phyloP scores from a whole-genome alignment of 2,888 invertebrate genomes.

The Incurvaria masculella region DNA sequence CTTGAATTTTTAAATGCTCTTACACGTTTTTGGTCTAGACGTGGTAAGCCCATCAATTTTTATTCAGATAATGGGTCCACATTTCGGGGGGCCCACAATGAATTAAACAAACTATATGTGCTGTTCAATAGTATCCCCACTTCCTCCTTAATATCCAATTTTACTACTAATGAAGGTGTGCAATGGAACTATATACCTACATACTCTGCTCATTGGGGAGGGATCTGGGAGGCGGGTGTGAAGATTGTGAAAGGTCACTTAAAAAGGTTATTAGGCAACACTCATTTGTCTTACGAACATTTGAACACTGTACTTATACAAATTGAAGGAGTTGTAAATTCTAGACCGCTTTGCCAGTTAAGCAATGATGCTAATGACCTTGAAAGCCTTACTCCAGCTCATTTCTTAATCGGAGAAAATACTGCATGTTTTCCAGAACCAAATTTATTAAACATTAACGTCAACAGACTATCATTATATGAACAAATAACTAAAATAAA shows the following conservation, averaged over 20 bases:
- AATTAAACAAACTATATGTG: not conserved
- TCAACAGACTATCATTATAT: not conserved
- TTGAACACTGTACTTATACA: slow-evolving; percentile 1
- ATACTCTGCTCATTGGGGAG: not conserved
- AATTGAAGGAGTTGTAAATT: slow-evolving; percentile 2
- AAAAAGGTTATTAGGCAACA: not conserved
- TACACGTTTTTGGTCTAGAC: not conserved
- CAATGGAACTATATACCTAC: not conserved
- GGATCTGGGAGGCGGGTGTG: not conserved
- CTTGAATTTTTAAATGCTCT: not conserved
- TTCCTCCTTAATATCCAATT: not conserved
- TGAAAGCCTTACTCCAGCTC: not conserved
- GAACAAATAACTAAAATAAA: not conserved
- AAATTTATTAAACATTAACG: not conserved
- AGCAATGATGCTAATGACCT: not conserved
- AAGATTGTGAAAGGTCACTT: not conserved
- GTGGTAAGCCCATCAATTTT: not conserved
- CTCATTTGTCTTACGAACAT: not conserved
- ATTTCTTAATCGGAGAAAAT: slow-evolving; percentile 8
- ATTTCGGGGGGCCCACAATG: not conserved
- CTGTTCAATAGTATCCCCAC: not conserved
- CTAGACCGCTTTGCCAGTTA: not conserved
- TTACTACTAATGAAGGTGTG: not conserved
- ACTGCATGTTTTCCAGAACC: slow-evolving; percentile 11
- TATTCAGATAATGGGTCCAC: not conserved